Evolutionary conservation across 2,888 invertebrate species (phyloP).

Genomic region (Sturmia bella): DNA sequence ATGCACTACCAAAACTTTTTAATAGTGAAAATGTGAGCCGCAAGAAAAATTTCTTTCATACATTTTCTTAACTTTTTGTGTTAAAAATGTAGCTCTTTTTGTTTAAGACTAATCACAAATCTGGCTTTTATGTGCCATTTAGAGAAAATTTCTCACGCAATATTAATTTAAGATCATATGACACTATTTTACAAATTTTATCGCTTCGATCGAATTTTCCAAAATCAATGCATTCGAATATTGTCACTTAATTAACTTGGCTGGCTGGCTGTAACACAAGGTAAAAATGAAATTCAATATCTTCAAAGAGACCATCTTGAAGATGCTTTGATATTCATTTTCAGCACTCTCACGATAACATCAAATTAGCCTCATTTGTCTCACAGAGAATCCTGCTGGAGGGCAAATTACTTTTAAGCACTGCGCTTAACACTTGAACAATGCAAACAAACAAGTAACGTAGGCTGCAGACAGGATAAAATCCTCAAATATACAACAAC

Average conservation of each 20-base stretch:
- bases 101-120: neutral
- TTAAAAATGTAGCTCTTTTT: neutral
- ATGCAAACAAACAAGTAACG: slow-evolving; percentile 10
- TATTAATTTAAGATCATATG: slow-evolving; percentile 32
- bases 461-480: neutral
- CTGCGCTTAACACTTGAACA: slow-evolving; percentile 63
- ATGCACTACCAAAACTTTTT: no score
- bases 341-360: slow-evolving; percentile 35
- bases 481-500: slow-evolving; percentile 32
- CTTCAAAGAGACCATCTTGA: slow-evolving; percentile 44
- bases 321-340: slow-evolving; percentile 28
- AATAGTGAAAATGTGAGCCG: no score
- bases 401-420: slow-evolving; percentile 53
- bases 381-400: slow-evolving; percentile 55
- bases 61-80: neutral
- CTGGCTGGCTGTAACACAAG: slow-evolving; percentile 30
- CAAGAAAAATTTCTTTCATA: neutral
- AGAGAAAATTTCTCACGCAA: slow-evolving; percentile 56
- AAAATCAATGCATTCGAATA: slow-evolving; percentile 40
- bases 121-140: neutral
- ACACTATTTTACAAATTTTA: slow-evolving; percentile 46
- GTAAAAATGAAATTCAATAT: slow-evolving; percentile 24
- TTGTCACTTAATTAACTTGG: slow-evolving; percentile 68
- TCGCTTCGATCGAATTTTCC: slow-evolving; percentile 41
- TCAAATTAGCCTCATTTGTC: slow-evolving; percentile 61